Base-by-base conservation (phyloP, 2,113 vertebrate genomes). In the Crotophaga sulcirostris region DNA sequence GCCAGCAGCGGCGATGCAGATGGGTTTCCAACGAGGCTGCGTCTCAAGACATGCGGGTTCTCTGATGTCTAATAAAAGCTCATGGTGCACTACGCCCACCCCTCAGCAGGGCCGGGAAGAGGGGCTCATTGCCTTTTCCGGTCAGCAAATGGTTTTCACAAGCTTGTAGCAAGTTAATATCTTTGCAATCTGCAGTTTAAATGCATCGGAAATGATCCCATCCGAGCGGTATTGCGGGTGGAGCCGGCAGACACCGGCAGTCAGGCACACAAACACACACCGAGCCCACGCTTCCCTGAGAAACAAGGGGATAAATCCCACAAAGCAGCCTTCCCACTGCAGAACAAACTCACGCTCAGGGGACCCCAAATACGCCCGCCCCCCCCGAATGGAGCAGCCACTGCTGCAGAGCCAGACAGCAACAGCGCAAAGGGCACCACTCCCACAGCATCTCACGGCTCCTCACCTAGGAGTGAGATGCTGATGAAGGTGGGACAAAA, bases 11-110 rank as follows among this genome's bases (percentile, higher is more conserved):
- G 60, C 0, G 0, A 56, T 11, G 56, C 24, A 45, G 11, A 29
- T 0, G 2, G 11, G 5, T 14, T 68, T 38, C 64, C 79, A 25
- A 4, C 0, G 1, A 17, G 12, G 19, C 24, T 12, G 34, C 6
- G 1, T 23, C 56, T n/a, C 55, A 16, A 67, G 52, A 10, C 2
- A 1, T 19, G 34, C 1, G 4, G 51, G 26, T 26, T 58, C n/a
- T 56, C 74, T 49, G 26, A 15, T n/a, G 31, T 44, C 79, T 72
- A n/a, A 34, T 44, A 21, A 1, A 60, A 38, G 33, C 44, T 69
- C 58, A 16, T 36, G 21, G 11, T 74, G 16, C 26, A 16, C 29
- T 18, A 20, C 31, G 44, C 3, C 9, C 60, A 47, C 3, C 5
- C 20, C 62, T 55, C 34, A 64, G 55, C 49, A 55, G 59, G 20